Evolutionary conservation across 2,113 vertebrate species (phyloP).

Genomic region (Crotophaga sulcirostris): DNA sequence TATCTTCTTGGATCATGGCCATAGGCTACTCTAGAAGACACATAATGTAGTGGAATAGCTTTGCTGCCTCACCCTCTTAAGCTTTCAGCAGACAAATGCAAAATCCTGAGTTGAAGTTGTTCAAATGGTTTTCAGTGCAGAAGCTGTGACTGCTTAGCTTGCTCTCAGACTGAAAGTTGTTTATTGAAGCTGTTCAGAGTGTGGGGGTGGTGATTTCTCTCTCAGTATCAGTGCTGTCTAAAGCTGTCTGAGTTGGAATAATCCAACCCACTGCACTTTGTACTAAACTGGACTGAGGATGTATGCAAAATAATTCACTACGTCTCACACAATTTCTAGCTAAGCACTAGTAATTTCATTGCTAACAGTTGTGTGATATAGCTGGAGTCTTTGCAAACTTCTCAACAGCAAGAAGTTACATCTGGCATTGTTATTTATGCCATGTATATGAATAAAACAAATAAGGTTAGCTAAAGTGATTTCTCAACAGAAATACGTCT

Average conservation of each 20-base stretch:
- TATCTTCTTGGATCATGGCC: not conserved
- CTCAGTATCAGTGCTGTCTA: not conserved
- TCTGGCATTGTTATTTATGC: not conserved
- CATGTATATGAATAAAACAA: not conserved
- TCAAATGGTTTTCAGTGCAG: not conserved
- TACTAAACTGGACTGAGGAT: not conserved
- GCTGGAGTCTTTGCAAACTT: not conserved
- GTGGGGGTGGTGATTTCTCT: not conserved
- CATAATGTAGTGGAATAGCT: not conserved
- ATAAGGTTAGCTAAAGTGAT: not conserved
- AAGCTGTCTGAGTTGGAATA: not conserved
- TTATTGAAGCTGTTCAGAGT: not conserved
- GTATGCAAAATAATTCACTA: not conserved
- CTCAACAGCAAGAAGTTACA: not conserved
- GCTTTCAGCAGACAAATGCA: not conserved
- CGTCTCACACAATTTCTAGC: not conserved
- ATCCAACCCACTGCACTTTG: not conserved
- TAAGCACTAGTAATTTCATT: not conserved
- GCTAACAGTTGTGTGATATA: not conserved
- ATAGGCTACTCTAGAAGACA: not conserved
- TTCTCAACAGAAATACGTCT: not conserved
- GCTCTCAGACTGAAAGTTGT: not conserved
- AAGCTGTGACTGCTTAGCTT: not conserved
- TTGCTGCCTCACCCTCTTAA: not conserved
- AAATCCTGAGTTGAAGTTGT: not conserved